Base-by-base conservation (phyloP, 2,113 vertebrate genomes). In the Phalacrocorax pelagicus region DNA sequence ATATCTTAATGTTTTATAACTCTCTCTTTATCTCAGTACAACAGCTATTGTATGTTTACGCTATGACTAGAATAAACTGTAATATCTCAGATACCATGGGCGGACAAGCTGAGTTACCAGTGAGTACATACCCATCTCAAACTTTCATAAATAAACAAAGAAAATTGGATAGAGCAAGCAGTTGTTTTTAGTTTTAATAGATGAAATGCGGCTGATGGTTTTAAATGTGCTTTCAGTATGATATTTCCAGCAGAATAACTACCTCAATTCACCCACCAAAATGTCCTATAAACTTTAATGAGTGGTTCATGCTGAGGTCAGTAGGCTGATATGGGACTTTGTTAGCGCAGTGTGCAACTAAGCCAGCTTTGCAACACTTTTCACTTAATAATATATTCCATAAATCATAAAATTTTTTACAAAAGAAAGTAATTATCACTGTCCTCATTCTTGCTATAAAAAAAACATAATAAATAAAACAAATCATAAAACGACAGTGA, bases 281-380 rank as follows among this genome's bases (percentile, higher is more conserved):
- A 94, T 65, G 47, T 89, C 92, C 72, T 81, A 46, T 86, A 94
- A 95, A 94, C 73, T 89, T 92, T 95, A 94, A 95, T 81, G 72
- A 92, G 86, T 62, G 44, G 80, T 94, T 92, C 83, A 93, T 29
- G 47, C 52, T n/a, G 52, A 72, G 86, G 88, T 95, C 92, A 92
- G 42, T 12, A 92, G 72, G 59, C 69, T 93, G 90, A 96, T 91
- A 84, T 0, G 1, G 47, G 73, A 95, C 65, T 92, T 86, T 54
- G 21, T 51, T 86, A 96, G 38, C 62, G 74, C 44, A 92, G 24
- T 46, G 22, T 57, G 51, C 66, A 91, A 72, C 69, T 81, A 91
- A 94, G 75, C 38, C 72, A 91, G 61, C 81, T 91, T 94, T 92
- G 91, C 66, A 96, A 83, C 65, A 87, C 73, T 79, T 92, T 89